A percentile compares a stretch with the other conserved stretches of the same genome.
phyloP scores from a whole-genome alignment of 2,797 vertebrate species.

The Avahi laniger region DNA sequence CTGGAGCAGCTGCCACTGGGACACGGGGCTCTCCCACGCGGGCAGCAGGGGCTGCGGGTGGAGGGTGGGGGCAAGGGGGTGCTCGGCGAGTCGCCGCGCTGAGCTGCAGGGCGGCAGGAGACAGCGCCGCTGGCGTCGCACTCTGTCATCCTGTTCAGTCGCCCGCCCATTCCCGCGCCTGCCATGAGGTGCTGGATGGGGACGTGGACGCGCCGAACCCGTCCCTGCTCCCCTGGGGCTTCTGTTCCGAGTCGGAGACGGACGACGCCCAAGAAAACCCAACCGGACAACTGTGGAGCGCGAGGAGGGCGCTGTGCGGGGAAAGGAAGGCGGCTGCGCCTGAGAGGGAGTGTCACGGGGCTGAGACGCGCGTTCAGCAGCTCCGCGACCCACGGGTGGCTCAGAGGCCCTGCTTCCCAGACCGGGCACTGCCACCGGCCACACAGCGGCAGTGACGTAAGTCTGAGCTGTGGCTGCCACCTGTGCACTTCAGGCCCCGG shows the following conservation, averaged over 20 bases:
- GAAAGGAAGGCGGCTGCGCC: background rate
- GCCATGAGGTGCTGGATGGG: accelerated
- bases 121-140: background rate
- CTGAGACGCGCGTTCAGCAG: background rate
- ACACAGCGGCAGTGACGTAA: background rate
- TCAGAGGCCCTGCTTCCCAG: background rate
- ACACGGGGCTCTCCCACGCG: background rate
- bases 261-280: background rate
- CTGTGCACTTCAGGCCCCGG: background rate
- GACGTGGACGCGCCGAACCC: background rate
- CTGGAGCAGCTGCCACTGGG: conserved; percentile 12
- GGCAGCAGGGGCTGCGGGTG: background rate
- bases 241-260: background rate
- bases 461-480: background rate
- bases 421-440: accelerated
- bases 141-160: background rate
- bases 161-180: background rate
- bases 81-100: background rate
- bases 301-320: background rate
- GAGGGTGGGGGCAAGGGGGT: background rate
- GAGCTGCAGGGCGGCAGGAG: background rate
- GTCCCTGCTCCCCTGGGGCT: background rate
- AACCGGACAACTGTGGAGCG: background rate
- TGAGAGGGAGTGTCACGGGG: accelerated
- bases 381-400: too few relatives aligned